Conservation (phyloP, 2,888 invertebrate species). For the Busseola fusca region DNA sequence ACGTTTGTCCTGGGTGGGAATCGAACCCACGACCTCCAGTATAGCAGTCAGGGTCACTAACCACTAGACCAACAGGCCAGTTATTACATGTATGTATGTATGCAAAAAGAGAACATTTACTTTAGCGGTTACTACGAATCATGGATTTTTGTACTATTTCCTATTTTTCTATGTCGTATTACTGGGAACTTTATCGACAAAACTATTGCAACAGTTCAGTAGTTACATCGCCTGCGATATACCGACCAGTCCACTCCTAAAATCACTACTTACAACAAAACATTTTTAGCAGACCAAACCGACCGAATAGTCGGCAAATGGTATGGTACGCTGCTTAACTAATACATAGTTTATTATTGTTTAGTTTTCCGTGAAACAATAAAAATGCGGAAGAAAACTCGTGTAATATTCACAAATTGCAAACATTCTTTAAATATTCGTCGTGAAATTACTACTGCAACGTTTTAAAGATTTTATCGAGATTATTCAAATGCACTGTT, state of each 20-base stretch:
- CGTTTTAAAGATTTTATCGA: constrained; percentile 18
- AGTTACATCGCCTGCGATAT: background rate
- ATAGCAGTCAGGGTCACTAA: no score
- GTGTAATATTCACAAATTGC: constrained; percentile 9
- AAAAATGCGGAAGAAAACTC: constrained; percentile 1
- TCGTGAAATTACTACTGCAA: constrained; percentile 16
- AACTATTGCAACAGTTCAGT: background rate
- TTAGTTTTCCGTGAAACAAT: constrained; percentile 21
- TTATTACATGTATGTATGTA: no score
- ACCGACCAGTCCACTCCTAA: background rate
- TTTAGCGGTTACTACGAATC: background rate
- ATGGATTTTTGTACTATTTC: background rate
- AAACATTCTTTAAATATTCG: constrained; percentile 19
- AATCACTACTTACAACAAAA: constrained; percentile 7
- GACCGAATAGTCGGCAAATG: background rate
- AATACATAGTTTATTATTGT: constrained; percentile 12
- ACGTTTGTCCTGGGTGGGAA: no score
- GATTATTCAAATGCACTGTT: constrained; percentile 24
- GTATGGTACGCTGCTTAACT: background rate
- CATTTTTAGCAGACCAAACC: background rate
- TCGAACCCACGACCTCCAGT: no score
- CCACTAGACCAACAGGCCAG: no score
- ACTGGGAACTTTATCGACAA: background rate
- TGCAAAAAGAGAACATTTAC: background rate
- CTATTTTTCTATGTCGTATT: background rate